phyloP scores from a whole-genome alignment of 2,113 vertebrate species.

The Prolemur simus region DNA sequence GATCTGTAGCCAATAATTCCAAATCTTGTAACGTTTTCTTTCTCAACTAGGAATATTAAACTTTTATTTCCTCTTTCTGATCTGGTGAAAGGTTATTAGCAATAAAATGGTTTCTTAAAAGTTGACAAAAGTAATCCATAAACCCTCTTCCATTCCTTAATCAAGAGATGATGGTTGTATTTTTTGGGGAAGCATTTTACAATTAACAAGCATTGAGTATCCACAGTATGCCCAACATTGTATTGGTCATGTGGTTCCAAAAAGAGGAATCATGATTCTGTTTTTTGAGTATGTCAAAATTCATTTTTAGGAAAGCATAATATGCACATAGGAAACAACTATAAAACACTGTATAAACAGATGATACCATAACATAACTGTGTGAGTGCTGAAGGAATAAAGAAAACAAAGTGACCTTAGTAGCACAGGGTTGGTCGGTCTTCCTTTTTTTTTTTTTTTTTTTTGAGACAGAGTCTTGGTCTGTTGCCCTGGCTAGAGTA shows the following conservation, averaged over 20 bases:
- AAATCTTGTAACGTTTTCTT: not conserved
- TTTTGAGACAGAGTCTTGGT: no score
- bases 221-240: not conserved
- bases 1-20: constrained; percentile 32
- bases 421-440: not conserved
- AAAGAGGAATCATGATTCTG: constrained; percentile 6
- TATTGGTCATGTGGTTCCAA: not conserved
- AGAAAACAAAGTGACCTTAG: not conserved
- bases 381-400: not conserved
- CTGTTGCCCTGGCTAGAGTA: no score
- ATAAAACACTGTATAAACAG: not conserved
- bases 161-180: constrained; percentile 2
- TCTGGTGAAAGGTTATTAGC: not conserved
- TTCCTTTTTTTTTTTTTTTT: no score
- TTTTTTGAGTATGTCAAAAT: not conserved
- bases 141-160: not conserved
- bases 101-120: constrained; percentile 7
- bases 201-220: not conserved
- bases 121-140: constrained; percentile 20
- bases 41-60: constrained; percentile 28
- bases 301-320: constrained; percentile 12
- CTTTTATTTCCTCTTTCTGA: constrained; percentile 33
- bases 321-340: not conserved
- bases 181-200: not conserved
- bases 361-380: not conserved